Evolutionary conservation across 1,140 invertebrate species (phyloP), one percentile per base, ranked within the genome.

Genomic region (Sogatella furcifera): DNA sequence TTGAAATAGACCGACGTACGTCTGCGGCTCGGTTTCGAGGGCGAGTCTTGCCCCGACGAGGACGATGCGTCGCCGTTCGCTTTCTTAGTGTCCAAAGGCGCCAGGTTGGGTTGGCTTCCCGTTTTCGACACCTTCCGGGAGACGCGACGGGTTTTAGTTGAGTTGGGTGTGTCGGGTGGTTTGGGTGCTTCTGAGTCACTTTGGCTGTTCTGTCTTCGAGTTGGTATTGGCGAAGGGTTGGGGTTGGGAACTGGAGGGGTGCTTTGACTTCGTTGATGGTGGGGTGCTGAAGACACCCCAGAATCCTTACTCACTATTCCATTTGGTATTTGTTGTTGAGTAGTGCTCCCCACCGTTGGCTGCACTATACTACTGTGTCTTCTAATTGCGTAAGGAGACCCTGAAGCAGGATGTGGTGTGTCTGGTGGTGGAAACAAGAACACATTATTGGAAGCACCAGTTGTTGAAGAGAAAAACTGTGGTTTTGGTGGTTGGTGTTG

Each of bases 1-100:
- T 64, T 66, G 44, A 63, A 63, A 43, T 67, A 55, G 22, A 60
- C 53, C 5, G 68, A 67, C 15, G 59, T n/a, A 52, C 64, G 61
- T 22, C 66, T 56, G 17, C 67, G 57, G 9, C 63, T 53, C 2
- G 62, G 55, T 17, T 68, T 70, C 22, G 57, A 64, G 1, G 69
- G 68, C 10, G 69, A 69, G 24, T 70, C 69, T 55, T 67, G 68
- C 28, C 64, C 69, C 19, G 64, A 63, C 2, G 63, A 64, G 0
- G 68, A 66, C 8, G 68, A 65, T 15, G 22, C 64, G 61, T 42
- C 60, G n/a, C 21, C 58, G 21, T 28, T 62, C 17, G 55, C 52
- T n/a, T 46, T 61, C 14, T 52, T 52, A 6, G 13, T 15, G 14
- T 53, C 61, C 17, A 21, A 31, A 10, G 15, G 34, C 14, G 28